Evolutionary conservation across 2,797 vertebrate species (phyloP).

Genomic region (Novumbra hubbsi): DNA sequence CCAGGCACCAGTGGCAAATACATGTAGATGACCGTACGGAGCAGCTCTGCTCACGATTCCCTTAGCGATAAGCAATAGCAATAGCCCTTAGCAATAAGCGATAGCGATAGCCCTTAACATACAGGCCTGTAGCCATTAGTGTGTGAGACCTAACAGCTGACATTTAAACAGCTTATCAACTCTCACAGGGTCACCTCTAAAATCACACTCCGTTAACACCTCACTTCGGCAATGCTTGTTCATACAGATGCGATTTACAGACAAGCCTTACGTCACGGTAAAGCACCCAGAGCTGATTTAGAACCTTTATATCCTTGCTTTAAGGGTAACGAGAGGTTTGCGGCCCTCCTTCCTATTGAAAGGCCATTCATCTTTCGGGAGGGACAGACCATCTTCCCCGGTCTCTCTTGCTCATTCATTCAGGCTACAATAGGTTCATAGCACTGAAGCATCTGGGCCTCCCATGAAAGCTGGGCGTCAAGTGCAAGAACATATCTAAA

Average conservation of each 20-base stretch:
- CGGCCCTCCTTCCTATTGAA: neutral
- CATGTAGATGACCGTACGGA: neutral
- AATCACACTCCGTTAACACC: no score
- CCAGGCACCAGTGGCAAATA: no score
- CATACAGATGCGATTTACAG: no score
- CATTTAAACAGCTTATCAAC: neutral
- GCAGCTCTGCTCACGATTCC: no score
- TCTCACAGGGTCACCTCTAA: no score
- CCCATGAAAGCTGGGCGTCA: slow-evolving; percentile 31
- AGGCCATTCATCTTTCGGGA: neutral
- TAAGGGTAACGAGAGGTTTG: neutral
- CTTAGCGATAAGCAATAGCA: no score
- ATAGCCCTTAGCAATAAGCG: neutral
- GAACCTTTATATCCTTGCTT: neutral
- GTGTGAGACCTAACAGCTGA: neutral
- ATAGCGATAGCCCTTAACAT: neutral
- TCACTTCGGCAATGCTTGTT: no score
- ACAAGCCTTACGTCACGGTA: neutral
- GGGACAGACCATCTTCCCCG: neutral
- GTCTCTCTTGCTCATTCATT: slow-evolving; percentile 36
- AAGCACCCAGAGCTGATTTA: neutral
- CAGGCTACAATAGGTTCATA: slow-evolving; percentile 19
- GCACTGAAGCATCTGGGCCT: slow-evolving; percentile 13
- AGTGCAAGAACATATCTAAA: slow-evolving; percentile 21
- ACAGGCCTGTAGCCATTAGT: neutral